Evolutionary conservation across 2,113 vertebrate genomes (phyloP).

Genomic region (Myodes glareolus): DNA sequence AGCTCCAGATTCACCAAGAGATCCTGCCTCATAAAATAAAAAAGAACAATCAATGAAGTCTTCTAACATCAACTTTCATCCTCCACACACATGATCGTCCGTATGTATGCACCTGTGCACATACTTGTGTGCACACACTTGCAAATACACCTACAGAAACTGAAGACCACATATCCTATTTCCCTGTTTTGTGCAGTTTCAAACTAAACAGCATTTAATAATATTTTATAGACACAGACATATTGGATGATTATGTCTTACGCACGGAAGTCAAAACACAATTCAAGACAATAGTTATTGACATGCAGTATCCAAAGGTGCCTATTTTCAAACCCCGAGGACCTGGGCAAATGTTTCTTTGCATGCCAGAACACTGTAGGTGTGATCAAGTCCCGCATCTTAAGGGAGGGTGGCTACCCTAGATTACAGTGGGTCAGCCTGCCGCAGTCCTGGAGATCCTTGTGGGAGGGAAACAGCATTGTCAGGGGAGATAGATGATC

Average conservation of each 20-base stretch:
- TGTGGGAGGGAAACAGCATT: background rate
- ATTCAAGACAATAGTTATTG: background rate
- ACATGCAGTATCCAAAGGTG: background rate
- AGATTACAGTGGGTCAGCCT: background rate
- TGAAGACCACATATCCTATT: background rate
- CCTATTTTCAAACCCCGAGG: background rate
- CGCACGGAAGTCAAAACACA: background rate
- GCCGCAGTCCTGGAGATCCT: background rate
- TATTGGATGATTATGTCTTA: background rate
- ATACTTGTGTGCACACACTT: background rate
- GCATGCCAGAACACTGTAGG: background rate
- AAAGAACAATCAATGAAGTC: background rate
- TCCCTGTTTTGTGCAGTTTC: background rate
- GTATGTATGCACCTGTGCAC: background rate
- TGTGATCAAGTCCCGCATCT: background rate
- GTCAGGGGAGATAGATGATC: background rate
- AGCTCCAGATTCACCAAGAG: background rate
- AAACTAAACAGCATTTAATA: background rate
- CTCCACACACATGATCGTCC: background rate
- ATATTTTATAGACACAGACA: background rate
- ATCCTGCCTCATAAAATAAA: background rate
- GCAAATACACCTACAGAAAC: background rate
- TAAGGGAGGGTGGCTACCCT: background rate
- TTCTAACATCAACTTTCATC: background rate
- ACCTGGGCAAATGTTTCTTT: background rate